Base-by-base conservation (phyloP, 2,113 vertebrate genomes). In the Heteronetta atricapilla region DNA sequence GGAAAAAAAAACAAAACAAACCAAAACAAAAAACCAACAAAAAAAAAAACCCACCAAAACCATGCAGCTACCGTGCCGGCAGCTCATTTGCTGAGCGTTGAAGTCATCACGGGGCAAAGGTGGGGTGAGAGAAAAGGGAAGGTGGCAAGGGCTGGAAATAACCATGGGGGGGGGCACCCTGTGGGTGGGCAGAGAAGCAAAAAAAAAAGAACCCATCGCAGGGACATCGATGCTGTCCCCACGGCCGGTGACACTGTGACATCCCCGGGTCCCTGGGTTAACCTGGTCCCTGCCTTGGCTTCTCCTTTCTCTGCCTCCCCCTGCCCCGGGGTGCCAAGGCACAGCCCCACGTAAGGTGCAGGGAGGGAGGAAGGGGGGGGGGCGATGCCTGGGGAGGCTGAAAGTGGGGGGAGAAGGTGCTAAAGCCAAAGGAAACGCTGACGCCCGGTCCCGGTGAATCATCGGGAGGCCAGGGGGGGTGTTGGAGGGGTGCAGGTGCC, bases 391-490 rank as follows among this genome's bases (percentile, higher is more conserved):
- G 52, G 26, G 4, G 3, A 15, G 8, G 48, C 6, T 13, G 21
- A 44, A 40, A 22, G 17, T 3, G 10, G 25, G 6, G 33, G 31
- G 5, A 10, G 28, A 44, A 72, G 22, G 46, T 60, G 66, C 10
- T 1, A 50, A 55, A 67, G 10, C 14, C 89, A 69, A 82, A 72
- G 69, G 58, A 36, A 77, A 64, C 2, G 4, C 44, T 6, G 13
- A 21, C 1, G 3, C 2, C 17, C 5, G 20, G 26, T 9, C 10
- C 26, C 3, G 1, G 34, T 8, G 55, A 40, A 13, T 29, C 10
- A 18, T 58, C 5, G 6, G 22, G n/a, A 21, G n/a, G 23, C 33
- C 20, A 25, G 28, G 42, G 10, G 13, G 44, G 40, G 12, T 8
- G 18, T 6, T 38, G 44, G 10, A 34, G 40, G 12, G 20, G 21